Evolutionary conservation across 2,888 invertebrate species (phyloP).

Genomic region (Chloroclysta siterata): DNA sequence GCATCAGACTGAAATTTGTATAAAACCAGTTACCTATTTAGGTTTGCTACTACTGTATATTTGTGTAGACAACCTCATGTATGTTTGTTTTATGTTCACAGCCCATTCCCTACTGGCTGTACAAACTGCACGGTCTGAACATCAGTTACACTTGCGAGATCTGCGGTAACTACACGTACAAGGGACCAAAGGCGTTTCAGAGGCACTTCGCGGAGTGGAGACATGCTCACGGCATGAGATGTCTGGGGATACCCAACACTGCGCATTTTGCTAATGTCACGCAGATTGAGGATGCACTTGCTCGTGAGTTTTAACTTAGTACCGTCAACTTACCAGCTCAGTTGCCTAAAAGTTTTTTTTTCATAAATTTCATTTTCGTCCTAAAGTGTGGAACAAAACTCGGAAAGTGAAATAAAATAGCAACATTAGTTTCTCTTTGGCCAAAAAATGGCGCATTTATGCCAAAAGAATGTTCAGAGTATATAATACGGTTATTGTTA

Average conservation of each 20-base stretch:
- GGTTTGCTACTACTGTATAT: too few relatives aligned
- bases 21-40: too few relatives aligned
- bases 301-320: conserved; percentile 85
- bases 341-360: too few relatives aligned
- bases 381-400: too few relatives aligned
- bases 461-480: too few relatives aligned
- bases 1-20: too few relatives aligned
- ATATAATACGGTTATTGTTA: too few relatives aligned
- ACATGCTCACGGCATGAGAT: conserved; percentile 97
- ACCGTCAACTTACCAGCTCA: not conserved
- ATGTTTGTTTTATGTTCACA: conserved; percentile 44
- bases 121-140: conserved; percentile 99
- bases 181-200: conserved; percentile 99
- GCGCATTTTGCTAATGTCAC: conserved; percentile 99
- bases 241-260: conserved; percentile 99
- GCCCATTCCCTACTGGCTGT: conserved; percentile 96
- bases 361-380: too few relatives aligned
- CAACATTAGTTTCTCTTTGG: too few relatives aligned
- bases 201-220: conserved; percentile 98
- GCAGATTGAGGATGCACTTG: conserved; percentile 98
- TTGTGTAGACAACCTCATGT: too few relatives aligned
- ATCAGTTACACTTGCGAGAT: conserved; percentile 99
- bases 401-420: too few relatives aligned
- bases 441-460: too few relatives aligned
- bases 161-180: conserved; percentile 99